These are phyloP conservation scores for Thymelicus lineola DNA, from an alignment of 2,888 invertebrate genomes.

Conservation along the genomic window DNA sequence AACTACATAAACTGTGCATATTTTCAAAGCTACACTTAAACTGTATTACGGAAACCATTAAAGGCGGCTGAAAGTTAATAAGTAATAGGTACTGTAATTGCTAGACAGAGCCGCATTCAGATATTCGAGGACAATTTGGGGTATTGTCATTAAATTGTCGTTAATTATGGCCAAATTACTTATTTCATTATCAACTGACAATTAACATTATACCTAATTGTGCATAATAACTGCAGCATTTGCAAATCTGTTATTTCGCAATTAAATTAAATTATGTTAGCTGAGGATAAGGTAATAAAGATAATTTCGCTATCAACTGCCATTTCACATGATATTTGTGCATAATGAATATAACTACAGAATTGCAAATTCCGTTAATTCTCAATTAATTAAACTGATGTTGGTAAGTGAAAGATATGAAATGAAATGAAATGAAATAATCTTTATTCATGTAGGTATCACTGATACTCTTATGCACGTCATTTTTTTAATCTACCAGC, in stretches of 20 bases:
- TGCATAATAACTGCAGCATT: neutral
- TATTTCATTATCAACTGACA: neutral
- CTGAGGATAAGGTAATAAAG: neutral
- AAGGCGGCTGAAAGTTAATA: constrained; percentile 73
- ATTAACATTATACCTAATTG: neutral
- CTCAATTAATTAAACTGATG: neutral
- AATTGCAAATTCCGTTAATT: neutral
- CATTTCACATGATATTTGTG: neutral
- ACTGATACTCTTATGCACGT: too few relatives aligned
- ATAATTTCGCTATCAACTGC: neutral
- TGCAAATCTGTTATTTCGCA: neutral
- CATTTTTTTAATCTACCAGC: too few relatives aligned
- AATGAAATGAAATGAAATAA: too few relatives aligned
- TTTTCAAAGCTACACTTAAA: constrained; percentile 59
- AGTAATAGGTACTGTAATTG: constrained; percentile 69
- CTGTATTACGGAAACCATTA: constrained; percentile 71
- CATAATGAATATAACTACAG: neutral
- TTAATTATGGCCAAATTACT: neutral
- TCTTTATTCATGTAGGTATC: too few relatives aligned
- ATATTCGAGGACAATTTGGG: constrained; percentile 3
- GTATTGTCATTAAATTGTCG: constrained; percentile 8
- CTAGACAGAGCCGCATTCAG: constrained; percentile 58
- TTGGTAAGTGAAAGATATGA: neutral
- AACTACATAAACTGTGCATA: constrained; percentile 44
- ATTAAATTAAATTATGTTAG: neutral